A percentile compares a stretch with the other conserved stretches of the same genome.
Evolutionary conservation across 2,888 invertebrate genomes (phyloP).

Genomic region (Allacma fusca): DNA sequence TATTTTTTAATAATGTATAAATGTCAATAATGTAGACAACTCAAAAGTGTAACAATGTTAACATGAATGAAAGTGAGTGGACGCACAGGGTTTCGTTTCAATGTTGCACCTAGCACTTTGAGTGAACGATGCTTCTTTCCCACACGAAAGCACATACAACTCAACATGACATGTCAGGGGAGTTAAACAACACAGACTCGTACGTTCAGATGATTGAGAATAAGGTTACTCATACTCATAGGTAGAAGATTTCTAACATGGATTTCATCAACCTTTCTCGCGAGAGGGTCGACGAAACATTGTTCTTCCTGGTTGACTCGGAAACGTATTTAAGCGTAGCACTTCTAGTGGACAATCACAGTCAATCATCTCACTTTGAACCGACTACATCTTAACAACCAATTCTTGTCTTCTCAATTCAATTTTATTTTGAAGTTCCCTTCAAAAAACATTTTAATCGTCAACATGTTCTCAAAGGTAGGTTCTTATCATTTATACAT

Average conservation of each 20-base stretch:
- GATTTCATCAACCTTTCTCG: neutral
- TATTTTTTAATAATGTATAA: too few species aligned
- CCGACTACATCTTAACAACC: constrained; percentile 14
- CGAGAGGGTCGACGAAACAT: neutral
- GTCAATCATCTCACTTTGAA: constrained; percentile 39
- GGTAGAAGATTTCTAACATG: neutral
- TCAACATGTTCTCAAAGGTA: constrained; percentile 48
- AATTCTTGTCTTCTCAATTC: neutral
- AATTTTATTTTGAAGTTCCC: constrained; percentile 25
- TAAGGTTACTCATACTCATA: too few species aligned
- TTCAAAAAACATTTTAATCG: constrained; percentile 19
- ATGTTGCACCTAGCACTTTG: neutral
- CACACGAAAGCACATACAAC: too few species aligned
- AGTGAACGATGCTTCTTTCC: too few species aligned
- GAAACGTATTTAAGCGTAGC: constrained; percentile 48
- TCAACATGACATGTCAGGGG: too few species aligned
- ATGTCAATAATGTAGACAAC: too few species aligned
- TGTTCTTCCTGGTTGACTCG: constrained; percentile 50
- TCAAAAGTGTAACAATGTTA: neutral
- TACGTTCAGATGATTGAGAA: too few species aligned
- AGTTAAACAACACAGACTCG: too few species aligned
- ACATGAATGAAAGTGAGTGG: constrained; percentile 4
- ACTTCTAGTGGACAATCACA: constrained; percentile 30
- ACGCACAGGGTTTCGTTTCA: neutral
- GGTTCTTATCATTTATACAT: neutral